Evolutionary conservation across 2,888 invertebrate genomes (phyloP), one percentile per base, ranked within the genome.

Genomic region (Tribolium freemani): DNA sequence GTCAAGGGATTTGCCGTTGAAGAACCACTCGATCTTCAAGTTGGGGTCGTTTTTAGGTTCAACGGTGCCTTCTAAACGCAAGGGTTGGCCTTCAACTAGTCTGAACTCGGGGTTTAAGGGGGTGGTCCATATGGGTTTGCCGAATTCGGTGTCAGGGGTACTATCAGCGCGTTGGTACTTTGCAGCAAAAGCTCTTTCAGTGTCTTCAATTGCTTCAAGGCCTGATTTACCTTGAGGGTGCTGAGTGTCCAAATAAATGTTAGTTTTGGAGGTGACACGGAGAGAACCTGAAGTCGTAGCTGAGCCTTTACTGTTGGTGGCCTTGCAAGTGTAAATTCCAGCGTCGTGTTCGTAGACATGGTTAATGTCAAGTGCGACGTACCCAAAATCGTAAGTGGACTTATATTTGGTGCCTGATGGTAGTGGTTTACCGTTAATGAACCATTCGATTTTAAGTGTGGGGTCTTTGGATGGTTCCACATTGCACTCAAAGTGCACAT

Each of bases 331-430:
- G 80, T 96, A 96, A 75, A 97, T 91, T 57, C 97, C 98, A 67
- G 96, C 96, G 87, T 98, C 97, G 88, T 97, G 96, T 75, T 94
- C 93, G 83, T 97, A 96, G 0, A 94, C 92, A 78, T 95, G 94
- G 67, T 90, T 92, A 75, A 98, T 91, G 83, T 98, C 97, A 80
- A 99, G 88, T 10, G 97, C 93, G 6, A 98, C 96, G 83, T 95
- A 97, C 69, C 99, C 99, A 86, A 99, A 99, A 86, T 99, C 99
- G 83, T 97, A 96, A 10, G 94, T 94, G 21, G 95, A 94, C 87
- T 96, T 96, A 85, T 94, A 98, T 84, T 97, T 93, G 57, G 97
- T 92, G 26, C 96, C 98, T 77, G 91, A 92, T 77, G 94, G 95
- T 70, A 99, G 87, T 8, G 96, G 94, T 84, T 95, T 93, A 46